These are phyloP conservation scores for Philopotamus ludificatus DNA, from an alignment of 1,140 invertebrate species.

Conservation along the genomic window DNA sequence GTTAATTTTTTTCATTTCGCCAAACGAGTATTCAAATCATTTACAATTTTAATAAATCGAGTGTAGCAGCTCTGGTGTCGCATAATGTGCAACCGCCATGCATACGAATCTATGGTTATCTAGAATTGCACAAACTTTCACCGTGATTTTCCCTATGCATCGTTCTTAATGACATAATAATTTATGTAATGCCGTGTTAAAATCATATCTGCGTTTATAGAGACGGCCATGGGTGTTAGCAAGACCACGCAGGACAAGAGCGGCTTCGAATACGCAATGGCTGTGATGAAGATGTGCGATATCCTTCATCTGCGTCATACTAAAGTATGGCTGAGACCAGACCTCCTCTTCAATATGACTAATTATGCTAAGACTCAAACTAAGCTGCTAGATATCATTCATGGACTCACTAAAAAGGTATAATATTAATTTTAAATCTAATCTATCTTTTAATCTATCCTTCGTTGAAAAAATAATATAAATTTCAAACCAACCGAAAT, in stretches of 20 bases:
- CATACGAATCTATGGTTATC: slow-evolving; percentile 5
- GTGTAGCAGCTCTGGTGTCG: slow-evolving; percentile 6
- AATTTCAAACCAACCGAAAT: no score
- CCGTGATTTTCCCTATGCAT: neutral
- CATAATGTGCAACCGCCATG: neutral
- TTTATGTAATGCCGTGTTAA: neutral
- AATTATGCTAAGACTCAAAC: slow-evolving; percentile 75
- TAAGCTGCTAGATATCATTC: slow-evolving; percentile 75
- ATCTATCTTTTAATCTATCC: no score
- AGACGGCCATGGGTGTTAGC: slow-evolving; percentile 80
- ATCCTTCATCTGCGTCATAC: slow-evolving; percentile 81
- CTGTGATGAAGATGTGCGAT: slow-evolving; percentile 83
- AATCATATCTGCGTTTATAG: slow-evolving; percentile 46
- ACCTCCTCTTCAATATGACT: slow-evolving; percentile 78
- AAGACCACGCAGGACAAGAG: slow-evolving; percentile 72
- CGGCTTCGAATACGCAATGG: slow-evolving; percentile 78
- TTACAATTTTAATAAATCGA: no score
- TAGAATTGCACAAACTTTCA: slow-evolving; percentile 17
- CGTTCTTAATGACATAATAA: neutral
- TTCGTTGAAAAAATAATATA: no score
- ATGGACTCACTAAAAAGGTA: slow-evolving; percentile 78
- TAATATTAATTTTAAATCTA: no score
- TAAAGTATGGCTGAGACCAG: slow-evolving; percentile 77
- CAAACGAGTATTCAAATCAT: no score
- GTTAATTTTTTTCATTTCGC: no score